Evolutionary conservation across 2,888 invertebrate genomes (phyloP).

Genomic region (Drosophila kuntzei): DNA sequence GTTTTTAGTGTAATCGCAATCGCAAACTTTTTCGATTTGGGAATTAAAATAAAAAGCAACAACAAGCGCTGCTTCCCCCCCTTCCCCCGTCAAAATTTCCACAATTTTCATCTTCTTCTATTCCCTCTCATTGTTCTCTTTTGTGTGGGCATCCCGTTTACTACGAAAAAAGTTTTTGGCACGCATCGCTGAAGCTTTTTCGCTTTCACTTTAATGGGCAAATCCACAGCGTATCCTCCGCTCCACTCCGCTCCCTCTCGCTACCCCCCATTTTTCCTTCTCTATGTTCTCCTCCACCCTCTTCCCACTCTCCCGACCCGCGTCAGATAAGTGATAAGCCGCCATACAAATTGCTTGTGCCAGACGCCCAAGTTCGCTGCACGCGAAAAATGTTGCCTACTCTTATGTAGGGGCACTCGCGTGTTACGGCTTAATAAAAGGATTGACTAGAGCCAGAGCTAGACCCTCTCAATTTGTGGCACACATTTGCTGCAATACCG

Average conservation of each 20-base stretch:
- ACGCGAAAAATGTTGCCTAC: constrained; percentile 43
- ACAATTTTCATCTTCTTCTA: not conserved
- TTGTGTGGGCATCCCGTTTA: constrained; percentile 4
- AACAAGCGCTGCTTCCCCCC: constrained; percentile 11
- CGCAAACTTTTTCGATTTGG: constrained; percentile 79
- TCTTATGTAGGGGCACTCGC: constrained; percentile 29
- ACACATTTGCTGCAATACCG: constrained; percentile 2
- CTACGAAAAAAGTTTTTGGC: constrained; percentile 41
- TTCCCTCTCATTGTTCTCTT: not conserved
- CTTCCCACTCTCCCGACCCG: not conserved
- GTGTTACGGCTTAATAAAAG: constrained; percentile 43
- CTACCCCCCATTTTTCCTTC: not conserved
- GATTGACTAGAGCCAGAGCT: constrained; percentile 33
- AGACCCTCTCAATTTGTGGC: not conserved
- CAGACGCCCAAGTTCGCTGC: constrained; percentile 33
- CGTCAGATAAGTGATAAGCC: constrained; percentile 76
- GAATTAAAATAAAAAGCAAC: constrained; percentile 73
- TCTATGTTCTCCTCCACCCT: not conserved
- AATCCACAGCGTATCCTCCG: constrained; percentile 55
- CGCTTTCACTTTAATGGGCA: constrained; percentile 63
- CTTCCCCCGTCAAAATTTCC: not conserved
- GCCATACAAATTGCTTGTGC: constrained; percentile 63
- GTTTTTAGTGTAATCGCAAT: constrained; percentile 75
- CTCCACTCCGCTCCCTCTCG: not conserved
- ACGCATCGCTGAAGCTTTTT: constrained; percentile 67